phyloP scores from a whole-genome alignment of 1,140 invertebrate species.

The Leptinotarsa undecemlineata region DNA sequence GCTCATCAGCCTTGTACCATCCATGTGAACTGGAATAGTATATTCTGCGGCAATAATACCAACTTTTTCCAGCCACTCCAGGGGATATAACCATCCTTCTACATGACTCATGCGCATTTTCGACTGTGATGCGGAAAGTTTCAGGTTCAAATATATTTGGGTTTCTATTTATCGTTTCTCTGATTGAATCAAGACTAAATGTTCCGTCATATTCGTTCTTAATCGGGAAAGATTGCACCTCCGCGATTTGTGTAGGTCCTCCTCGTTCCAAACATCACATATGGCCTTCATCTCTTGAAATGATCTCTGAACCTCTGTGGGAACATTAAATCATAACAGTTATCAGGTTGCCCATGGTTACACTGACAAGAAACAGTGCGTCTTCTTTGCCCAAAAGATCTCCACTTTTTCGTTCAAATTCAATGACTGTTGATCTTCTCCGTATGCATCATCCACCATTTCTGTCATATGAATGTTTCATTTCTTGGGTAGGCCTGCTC shows the following conservation, averaged over 20 bases:
- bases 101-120: conserved; percentile 91
- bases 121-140: conserved; percentile 80
- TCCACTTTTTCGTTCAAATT: conserved; percentile 76
- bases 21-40: conserved; percentile 81
- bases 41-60: conserved; percentile 65
- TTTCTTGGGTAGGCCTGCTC: conserved; percentile 73
- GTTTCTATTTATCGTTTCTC: conserved; percentile 68
- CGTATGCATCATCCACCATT: conserved; percentile 91
- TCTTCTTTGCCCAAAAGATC: conserved; percentile 85
- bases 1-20: conserved; percentile 92
- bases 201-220: conserved; percentile 83
- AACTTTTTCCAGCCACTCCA: conserved; percentile 78
- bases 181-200: conserved; percentile 75
- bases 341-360: conserved; percentile 94
- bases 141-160: conserved; percentile 75
- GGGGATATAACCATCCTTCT: conserved; percentile 78
- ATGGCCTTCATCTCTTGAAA: conserved; percentile 83
- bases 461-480: conserved; percentile 81
- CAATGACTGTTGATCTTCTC: conserved; percentile 89
- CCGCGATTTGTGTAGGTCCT: conserved; percentile 74
- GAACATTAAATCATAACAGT: conserved; percentile 92
- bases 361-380: conserved; percentile 85
- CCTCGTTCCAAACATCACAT: conserved; percentile 89
- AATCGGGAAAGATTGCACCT: conserved; percentile 74
- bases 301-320: conserved; percentile 79